Evolutionary conservation across 2,888 invertebrate genomes (phyloP), one percentile per base, ranked within the genome.

Genomic region (Cheilosia pagana): DNA sequence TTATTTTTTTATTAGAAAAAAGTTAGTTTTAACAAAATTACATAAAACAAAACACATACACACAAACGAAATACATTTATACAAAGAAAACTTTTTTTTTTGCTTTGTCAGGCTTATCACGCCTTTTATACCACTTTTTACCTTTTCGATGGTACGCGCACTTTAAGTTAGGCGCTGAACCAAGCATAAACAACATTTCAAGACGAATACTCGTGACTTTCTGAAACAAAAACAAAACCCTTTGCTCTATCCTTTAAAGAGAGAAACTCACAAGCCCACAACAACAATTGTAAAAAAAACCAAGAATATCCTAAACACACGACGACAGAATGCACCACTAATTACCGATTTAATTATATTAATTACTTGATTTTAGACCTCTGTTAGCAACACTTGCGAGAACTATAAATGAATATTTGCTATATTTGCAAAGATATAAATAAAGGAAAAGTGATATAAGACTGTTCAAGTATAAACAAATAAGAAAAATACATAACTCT

Each of bases 361-460:
- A 75, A 75, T 75, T 75, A 75, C 50, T 75, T 65, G 57, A 65
- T 50, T 67, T 71, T 31, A 75, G 43, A 21, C 68, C 43, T 53
- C 60, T 59, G 25, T 75, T 53, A 67, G 31, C 59, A 62, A 45
- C 45, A 45, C 74, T 57, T 23, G 71, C 41, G 48, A 53, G 31
- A 63, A 63, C 39, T 57, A 75, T 19, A 60, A 63, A 65, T 65
- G 60, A 43, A 83, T 67, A 57, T 57, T 77, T 78, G 75, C 67
- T 81, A 75, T 78, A 86, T 70, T 70, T 82, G 63, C 57, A 39
- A 83, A 82, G 67, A 75, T 68, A 77, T 16, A n/a, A n/a, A 45
- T 19, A 50, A 77, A 81, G 74, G 72, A 70, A 86, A 87, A 81
- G 81, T 81, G 78, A 85, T 79, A 81, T 87, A 75, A 86, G 86